Percentiles rank a stretch among this genome's conserved stretches.
phyloP scores from a whole-genome alignment of 2,888 invertebrate genomes.

The Ophonus ardosiacus region DNA sequence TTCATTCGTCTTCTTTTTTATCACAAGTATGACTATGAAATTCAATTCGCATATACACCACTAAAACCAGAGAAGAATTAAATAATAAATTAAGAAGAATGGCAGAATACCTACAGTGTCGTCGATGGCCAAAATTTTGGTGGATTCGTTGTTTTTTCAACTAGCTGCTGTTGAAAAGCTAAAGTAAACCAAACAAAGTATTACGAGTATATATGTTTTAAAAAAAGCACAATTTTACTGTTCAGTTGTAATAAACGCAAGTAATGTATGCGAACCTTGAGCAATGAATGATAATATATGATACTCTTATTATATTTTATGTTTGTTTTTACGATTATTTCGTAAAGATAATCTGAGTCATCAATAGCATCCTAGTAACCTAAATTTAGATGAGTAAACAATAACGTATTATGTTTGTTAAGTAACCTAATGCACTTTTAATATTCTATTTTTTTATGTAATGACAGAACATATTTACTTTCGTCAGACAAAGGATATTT shows the following conservation, averaged over 20 bases:
- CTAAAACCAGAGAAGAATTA: no score
- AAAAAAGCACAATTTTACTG: no score
- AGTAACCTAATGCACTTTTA: slow-evolving; percentile 6
- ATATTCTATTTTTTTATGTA: background rate
- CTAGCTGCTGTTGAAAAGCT: no score
- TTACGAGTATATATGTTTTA: background rate
- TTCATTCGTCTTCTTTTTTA: no score
- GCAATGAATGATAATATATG: background rate
- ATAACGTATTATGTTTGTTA: slow-evolving; percentile 1
- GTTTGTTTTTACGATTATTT: background rate
- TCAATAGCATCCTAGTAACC: slow-evolving; percentile 1
- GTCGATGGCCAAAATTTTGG: no score
- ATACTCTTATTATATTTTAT: background rate
- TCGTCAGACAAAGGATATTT: background rate
- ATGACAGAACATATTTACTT: background rate
- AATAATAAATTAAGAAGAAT: no score
- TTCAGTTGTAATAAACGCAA: background rate
- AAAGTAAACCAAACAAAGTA: no score
- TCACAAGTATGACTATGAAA: no score
- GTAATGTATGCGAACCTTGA: background rate
- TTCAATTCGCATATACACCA: no score
- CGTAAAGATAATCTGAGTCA: background rate
- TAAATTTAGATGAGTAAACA: background rate
- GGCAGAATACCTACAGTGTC: no score
- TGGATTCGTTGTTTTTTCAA: no score